These are phyloP conservation scores for Diabrotica undecimpunctata DNA, from an alignment of 1,140 invertebrate species.

Conservation along the genomic window DNA sequence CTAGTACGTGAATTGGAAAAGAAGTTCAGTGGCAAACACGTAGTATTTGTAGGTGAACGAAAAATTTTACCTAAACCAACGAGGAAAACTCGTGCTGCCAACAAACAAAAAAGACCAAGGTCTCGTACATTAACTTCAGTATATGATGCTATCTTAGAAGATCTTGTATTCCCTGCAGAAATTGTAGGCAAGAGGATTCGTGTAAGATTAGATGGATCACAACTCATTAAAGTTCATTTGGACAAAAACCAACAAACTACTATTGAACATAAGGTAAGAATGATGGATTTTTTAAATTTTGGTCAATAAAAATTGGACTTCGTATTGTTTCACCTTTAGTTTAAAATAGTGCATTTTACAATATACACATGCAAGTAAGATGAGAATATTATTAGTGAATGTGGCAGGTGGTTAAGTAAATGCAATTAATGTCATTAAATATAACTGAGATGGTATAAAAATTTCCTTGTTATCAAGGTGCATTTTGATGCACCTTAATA, in stretches of 20 bases:
- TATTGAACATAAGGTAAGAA: conserved; percentile 94
- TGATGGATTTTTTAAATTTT: not conserved
- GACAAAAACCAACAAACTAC: conserved; percentile 98
- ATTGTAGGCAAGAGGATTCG: conserved; percentile 98
- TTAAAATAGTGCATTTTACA: not conserved
- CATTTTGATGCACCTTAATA: too few species aligned
- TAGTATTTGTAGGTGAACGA: conserved; percentile 96
- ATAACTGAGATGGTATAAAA: too few species aligned
- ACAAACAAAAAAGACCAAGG: conserved; percentile 97
- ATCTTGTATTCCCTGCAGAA: conserved; percentile 98
- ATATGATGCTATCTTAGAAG: conserved; percentile 95
- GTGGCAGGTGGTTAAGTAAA: too few species aligned
- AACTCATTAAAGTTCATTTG: conserved; percentile 96
- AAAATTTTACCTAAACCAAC: conserved; percentile 98
- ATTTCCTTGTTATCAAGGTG: too few species aligned
- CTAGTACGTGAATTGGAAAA: conserved; percentile 97
- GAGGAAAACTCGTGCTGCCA: conserved; percentile 87
- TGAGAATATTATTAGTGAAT: too few species aligned
- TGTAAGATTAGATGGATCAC: conserved; percentile 91
- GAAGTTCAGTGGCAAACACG: conserved; percentile 98
- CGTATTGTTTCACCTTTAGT: not conserved
- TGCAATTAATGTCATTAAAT: too few species aligned
- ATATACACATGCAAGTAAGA: too few species aligned
- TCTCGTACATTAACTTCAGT: conserved; percentile 92
- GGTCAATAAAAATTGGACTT: not conserved